Evolutionary conservation across 2,888 invertebrate genomes (phyloP).

Genomic region (Catocala nupta): DNA sequence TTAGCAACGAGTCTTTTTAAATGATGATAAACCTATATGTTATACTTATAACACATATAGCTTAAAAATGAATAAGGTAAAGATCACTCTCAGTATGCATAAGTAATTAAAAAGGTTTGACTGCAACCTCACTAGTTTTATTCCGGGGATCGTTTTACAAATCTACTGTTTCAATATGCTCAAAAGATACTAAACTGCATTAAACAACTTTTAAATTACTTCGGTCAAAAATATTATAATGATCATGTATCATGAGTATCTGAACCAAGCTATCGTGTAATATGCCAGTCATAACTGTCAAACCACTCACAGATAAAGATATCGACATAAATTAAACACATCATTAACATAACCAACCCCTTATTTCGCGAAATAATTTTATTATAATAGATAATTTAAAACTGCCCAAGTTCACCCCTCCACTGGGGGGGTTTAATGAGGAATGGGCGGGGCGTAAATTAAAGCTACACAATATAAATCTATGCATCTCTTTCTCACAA

Average conservation of each 20-base stretch:
- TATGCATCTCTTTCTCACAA: constrained; percentile 79
- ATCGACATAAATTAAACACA: constrained; percentile 83
- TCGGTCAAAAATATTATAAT: not conserved
- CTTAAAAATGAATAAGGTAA: too few species aligned
- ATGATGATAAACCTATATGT: too few species aligned
- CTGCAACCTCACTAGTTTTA: too few species aligned
- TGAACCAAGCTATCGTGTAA: constrained; percentile 23
- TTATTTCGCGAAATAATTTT: constrained; percentile 86
- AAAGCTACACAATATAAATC: constrained; percentile 73
- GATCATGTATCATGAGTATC: constrained; percentile 10
- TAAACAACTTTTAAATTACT: not conserved
- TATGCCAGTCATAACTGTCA: constrained; percentile 49
- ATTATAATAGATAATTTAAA: constrained; percentile 87
- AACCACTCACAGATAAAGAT: constrained; percentile 63
- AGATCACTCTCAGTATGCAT: too few species aligned
- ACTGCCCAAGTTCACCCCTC: constrained; percentile 85
- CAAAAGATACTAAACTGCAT: too few species aligned
- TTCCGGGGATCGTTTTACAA: too few species aligned
- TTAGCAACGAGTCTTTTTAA: too few species aligned
- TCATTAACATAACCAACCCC: constrained; percentile 86
- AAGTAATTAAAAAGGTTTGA: too few species aligned
- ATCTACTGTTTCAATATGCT: too few species aligned
- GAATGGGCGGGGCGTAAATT: constrained; percentile 78
- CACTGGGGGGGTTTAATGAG: constrained; percentile 77
- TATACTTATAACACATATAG: too few species aligned